These are phyloP conservation scores for Carcina quercana DNA, from an alignment of 2,888 invertebrate species.

Conservation along the genomic window DNA sequence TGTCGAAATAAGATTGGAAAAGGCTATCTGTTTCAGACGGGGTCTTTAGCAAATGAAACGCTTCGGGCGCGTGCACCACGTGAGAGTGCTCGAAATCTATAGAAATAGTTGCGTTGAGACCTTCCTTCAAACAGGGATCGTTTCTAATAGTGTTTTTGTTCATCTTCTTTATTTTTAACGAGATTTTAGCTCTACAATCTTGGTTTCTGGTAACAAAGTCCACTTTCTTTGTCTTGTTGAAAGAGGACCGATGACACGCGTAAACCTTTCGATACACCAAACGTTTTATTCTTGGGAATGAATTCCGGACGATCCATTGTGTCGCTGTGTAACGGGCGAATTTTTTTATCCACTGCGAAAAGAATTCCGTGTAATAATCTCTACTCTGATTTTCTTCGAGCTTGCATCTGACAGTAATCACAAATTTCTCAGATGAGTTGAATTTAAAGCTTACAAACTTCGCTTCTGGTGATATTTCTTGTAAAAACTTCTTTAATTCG, in stretches of 20 bases:
- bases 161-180: constrained; percentile 29
- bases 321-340: constrained; percentile 32
- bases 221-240: constrained; percentile 21
- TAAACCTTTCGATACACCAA: constrained; percentile 26
- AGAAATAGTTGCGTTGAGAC: constrained; percentile 24
- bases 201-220: constrained; percentile 15
- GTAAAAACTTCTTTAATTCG: constrained; percentile 19
- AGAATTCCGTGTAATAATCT: constrained; percentile 21
- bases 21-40: constrained; percentile 21
- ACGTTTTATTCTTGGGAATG: constrained; percentile 23
- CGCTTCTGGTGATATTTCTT: constrained; percentile 21
- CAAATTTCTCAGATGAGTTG: constrained; percentile 23
- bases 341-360: constrained; percentile 25
- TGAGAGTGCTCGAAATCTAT: constrained; percentile 31
- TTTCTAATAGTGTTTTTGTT: constrained; percentile 28
- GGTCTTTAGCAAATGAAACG: constrained; percentile 18
- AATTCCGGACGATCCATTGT: constrained; percentile 24
- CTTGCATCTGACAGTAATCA: constrained; percentile 22
- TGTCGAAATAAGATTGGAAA: constrained; percentile 20
- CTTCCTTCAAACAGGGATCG: constrained; percentile 22
- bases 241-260: constrained; percentile 24
- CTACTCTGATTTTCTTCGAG: constrained; percentile 15
- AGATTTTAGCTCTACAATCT: constrained; percentile 27
- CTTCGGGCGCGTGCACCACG: constrained; percentile 15
- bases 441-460: constrained; percentile 23